Base-by-base conservation (phyloP, 2,797 vertebrate species). In the Odontamblyopus lacepedii region DNA sequence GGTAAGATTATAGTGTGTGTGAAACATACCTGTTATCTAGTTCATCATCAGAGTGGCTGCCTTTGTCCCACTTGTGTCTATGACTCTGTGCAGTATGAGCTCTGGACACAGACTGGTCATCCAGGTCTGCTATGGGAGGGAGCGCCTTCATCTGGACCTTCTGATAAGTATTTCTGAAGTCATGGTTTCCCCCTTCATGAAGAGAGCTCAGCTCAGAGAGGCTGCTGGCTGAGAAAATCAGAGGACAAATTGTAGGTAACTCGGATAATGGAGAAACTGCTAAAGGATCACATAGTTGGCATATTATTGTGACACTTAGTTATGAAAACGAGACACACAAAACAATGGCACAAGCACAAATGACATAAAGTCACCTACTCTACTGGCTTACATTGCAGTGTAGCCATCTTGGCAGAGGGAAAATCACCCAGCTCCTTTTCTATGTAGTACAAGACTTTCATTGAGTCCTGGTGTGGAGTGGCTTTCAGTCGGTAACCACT, bases 121-220 rank as follows among this genome's bases (percentile, higher is more conserved):
- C 94, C 26, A 92, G 38, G 83, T 98, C 96, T 16, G 82, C 85
- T 0, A 96, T 93, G 61, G 95, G 86, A 0, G 95, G 95, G 44
- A 98, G 91, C 0, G 94, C 95, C 78, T 97, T 97, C 91, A 94
- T 95, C 72, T 95, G 94, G 57, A 92, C 90, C 53, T 95, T 95
- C 56, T 95, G 95, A 81, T 95, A 97, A 38, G 95, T 93, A 78
- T 96, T 96, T 70, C 94, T 94, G 90, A 96, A 97, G 64, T 92
- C 94, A 67, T 89, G n/a, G 51, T 93, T 95, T 0, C 94, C 95
- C 0, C 95, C 96, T 0, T 95, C 94, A 26, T 98, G 98, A 78
- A 98, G 92, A 2, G 97, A 99, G 88, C 96, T 98, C 78, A 99
- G 94, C 85, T 99, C 97, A 5, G 97, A 98, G n/a, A 98, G 78